Conservation (phyloP, 2,888 invertebrate genomes). For the Microdon myrmicae region DNA sequence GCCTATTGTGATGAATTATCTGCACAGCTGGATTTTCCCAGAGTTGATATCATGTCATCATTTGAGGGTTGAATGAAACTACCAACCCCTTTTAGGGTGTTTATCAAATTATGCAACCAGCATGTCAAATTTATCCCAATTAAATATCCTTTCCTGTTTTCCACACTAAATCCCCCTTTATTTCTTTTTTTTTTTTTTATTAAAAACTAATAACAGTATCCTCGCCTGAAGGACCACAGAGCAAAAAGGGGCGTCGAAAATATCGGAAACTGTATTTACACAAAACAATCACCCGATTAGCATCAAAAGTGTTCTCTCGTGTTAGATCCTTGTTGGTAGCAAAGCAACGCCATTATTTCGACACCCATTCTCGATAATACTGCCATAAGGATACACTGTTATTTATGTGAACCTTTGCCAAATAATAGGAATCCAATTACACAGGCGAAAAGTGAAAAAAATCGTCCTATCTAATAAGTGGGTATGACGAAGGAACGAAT, state of each 20-base stretch:
- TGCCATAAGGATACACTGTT: constrained; percentile 51
- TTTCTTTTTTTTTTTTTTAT: constrained; percentile 34
- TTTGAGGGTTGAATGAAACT: constrained; percentile 9
- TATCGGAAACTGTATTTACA: constrained; percentile 52
- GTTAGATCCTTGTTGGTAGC: constrained; percentile 19
- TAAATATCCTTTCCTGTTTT: constrained; percentile 23
- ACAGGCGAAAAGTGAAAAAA: constrained; percentile 9
- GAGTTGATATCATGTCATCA: constrained; percentile 28
- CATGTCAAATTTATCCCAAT: constrained; percentile 42
- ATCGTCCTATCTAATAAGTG: constrained; percentile 33
- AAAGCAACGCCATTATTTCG: constrained; percentile 24
- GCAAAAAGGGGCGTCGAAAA: constrained; percentile 32
- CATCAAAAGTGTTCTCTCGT: constrained; percentile 50
- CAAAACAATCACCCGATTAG: constrained; percentile 52
- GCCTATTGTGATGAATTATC: constrained; percentile 32
- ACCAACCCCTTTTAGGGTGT: constrained; percentile 13
- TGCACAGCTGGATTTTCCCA: constrained; percentile 43
- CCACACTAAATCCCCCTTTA: constrained; percentile 40
- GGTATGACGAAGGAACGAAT: constrained; percentile 12
- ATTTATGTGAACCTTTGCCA: constrained; percentile 25
- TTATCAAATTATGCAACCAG: constrained; percentile 50
- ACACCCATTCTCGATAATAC: constrained; percentile 24
- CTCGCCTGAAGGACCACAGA: constrained; percentile 9
- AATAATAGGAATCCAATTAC: constrained; percentile 47
- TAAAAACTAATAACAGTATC: constrained; percentile 54